These are phyloP conservation scores for Dipus sagitta DNA, from an alignment of 2,797 vertebrate species.

Conservation along the genomic window DNA sequence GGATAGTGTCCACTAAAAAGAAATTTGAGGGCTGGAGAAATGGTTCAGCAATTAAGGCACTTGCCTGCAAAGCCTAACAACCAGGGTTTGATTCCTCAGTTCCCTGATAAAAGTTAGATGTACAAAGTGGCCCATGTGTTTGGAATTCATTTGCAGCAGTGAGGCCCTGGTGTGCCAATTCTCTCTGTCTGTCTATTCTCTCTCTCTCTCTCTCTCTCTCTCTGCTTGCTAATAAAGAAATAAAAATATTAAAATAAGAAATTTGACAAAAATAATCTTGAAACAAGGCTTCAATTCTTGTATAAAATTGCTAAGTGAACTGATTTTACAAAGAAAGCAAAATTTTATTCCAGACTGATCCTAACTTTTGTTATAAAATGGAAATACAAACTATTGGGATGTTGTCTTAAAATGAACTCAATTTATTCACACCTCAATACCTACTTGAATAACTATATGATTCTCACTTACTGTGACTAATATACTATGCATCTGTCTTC, in stretches of 20 bases:
- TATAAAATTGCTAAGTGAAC: slow-evolving; percentile 71
- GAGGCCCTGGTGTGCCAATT: no score
- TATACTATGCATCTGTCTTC: not conserved
- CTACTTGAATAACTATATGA: slow-evolving; percentile 34
- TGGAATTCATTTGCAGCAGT: no score
- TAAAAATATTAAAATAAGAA: not conserved
- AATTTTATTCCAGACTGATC: slow-evolving; percentile 20
- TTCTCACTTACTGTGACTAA: slow-evolving; percentile 48
- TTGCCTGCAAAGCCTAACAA: no score
- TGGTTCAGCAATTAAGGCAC: no score
- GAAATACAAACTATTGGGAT: slow-evolving; percentile 56
- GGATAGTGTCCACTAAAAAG: slow-evolving; percentile 44
- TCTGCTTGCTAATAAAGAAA: no score
- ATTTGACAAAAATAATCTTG: slow-evolving; percentile 58
- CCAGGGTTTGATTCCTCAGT: no score
- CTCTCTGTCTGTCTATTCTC: no score
- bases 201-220: no score
- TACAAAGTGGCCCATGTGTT: no score
- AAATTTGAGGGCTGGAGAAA: no score
- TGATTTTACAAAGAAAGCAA: slow-evolving; percentile 58
- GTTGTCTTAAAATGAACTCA: slow-evolving; percentile 62
- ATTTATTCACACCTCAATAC: slow-evolving; percentile 38
- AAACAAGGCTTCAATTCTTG: slow-evolving; percentile 75
- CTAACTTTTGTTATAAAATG: slow-evolving; percentile 57
- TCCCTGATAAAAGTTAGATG: no score